Percentiles rank a stretch among this genome's conserved stretches.
Evolutionary conservation across 2,888 invertebrate species (phyloP).

Genomic region (Aleiodes leptofemur): DNA sequence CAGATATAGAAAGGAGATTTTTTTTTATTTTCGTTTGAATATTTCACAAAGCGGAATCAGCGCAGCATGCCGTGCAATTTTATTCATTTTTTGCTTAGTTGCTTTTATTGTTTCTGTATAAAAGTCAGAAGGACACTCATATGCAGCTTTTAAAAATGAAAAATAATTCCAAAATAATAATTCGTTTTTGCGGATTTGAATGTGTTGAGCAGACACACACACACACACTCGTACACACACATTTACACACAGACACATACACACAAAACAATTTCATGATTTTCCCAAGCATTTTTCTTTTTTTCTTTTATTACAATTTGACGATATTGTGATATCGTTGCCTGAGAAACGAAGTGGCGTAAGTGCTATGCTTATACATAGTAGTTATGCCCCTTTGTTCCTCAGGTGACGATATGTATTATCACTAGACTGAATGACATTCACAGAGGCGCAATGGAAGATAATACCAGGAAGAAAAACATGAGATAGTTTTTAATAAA

Average conservation of each 20-base stretch:
- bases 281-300: too few relatives aligned
- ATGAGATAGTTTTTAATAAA: background rate
- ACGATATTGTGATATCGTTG: background rate
- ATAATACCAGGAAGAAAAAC: background rate
- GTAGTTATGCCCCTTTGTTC: too few relatives aligned
- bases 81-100: background rate
- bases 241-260: background rate
- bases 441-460: conserved; percentile 19
- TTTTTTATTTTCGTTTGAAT: conserved; percentile 27
- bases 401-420: background rate
- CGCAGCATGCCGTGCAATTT: conserved; percentile 58
- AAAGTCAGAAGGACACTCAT: background rate
- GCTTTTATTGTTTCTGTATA: background rate
- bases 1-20: conserved; percentile 5
- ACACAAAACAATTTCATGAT: background rate
- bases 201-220: background rate
- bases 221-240: background rate
- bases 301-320: too few relatives aligned
- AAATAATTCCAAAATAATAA: background rate
- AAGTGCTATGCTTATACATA: too few relatives aligned
- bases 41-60: conserved; percentile 54
- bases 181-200: background rate
- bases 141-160: background rate
- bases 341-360: too few relatives aligned
- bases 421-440: conserved; percentile 12